These are phyloP conservation scores for Abrostola tripartita DNA, from an alignment of 2,888 invertebrate genomes.

Conservation along the genomic window DNA sequence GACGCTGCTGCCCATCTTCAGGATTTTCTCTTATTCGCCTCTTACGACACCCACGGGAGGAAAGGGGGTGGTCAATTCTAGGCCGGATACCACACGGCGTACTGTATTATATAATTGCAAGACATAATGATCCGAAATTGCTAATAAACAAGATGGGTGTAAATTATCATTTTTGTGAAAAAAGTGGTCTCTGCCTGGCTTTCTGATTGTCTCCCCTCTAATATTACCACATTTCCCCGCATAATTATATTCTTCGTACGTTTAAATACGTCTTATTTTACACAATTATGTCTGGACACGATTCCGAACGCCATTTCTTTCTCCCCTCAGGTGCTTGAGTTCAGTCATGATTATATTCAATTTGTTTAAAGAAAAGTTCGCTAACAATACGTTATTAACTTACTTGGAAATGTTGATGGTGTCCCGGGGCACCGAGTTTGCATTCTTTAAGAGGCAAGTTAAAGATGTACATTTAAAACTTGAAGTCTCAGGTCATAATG, in stretches of 20 bases:
- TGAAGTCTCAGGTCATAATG: no score
- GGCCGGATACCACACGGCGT: no score
- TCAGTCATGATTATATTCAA: constrained; percentile 45
- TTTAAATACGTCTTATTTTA: constrained; percentile 30
- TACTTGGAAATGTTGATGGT: not conserved
- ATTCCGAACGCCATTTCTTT: constrained; percentile 39
- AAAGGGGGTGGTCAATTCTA: no score
- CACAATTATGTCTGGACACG: constrained; percentile 35
- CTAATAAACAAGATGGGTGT: no score
- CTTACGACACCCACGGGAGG: no score
- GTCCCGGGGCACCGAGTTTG: not conserved
- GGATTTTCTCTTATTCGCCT: no score
- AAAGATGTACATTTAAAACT: not conserved
- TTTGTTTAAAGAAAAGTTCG: constrained; percentile 45
- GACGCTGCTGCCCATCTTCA: no score
- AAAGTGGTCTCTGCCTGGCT: no score
- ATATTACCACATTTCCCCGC: constrained; percentile 17
- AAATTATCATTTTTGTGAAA: no score
- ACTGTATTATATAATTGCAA: no score
- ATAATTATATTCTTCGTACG: constrained; percentile 26
- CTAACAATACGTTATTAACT: constrained; percentile 50
- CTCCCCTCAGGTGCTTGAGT: constrained; percentile 30
- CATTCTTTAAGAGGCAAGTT: not conserved
- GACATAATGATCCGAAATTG: no score
- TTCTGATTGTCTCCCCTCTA: not conserved